Evolutionary conservation across 2,888 invertebrate genomes (phyloP).

Genomic region (Eledona agricola): DNA sequence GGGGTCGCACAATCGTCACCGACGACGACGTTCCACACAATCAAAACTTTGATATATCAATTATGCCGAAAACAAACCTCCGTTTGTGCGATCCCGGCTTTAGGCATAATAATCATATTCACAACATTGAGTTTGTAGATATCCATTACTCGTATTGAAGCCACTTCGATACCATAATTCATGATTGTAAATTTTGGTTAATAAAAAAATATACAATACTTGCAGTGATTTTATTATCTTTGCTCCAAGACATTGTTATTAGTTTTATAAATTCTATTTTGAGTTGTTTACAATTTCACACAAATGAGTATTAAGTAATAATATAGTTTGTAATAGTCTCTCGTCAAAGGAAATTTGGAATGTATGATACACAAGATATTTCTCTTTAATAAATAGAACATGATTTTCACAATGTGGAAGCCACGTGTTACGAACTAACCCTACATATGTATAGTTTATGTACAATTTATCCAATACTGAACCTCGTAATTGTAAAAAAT

Average conservation of each 20-base stretch:
- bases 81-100: slow-evolving; percentile 39
- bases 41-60: slow-evolving; percentile 27
- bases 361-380: slow-evolving; percentile 45
- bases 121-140: slow-evolving; percentile 47
- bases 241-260: slow-evolving; percentile 33
- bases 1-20: slow-evolving; percentile 28
- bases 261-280: slow-evolving; percentile 54
- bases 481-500: slow-evolving; percentile 51
- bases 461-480: slow-evolving; percentile 55
- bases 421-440: slow-evolving; percentile 46
- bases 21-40: slow-evolving; percentile 5
- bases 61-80: slow-evolving; percentile 19
- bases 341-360: slow-evolving; percentile 55
- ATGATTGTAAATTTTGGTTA: slow-evolving; percentile 51
- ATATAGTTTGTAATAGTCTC: no score
- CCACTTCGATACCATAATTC: slow-evolving; percentile 41
- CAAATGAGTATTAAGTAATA: slow-evolving; percentile 57
- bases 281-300: slow-evolving; percentile 57
- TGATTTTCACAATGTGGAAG: slow-evolving; percentile 50
- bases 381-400: slow-evolving; percentile 52
- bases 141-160: slow-evolving; percentile 43
- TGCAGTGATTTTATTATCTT: slow-evolving; percentile 31
- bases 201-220: slow-evolving; percentile 44
- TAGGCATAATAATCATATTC: slow-evolving; percentile 42
- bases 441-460: slow-evolving; percentile 50